Evolutionary conservation across 2,888 invertebrate species (phyloP), one percentile per base, ranked within the genome.

Genomic region (Drosophila greeni): DNA sequence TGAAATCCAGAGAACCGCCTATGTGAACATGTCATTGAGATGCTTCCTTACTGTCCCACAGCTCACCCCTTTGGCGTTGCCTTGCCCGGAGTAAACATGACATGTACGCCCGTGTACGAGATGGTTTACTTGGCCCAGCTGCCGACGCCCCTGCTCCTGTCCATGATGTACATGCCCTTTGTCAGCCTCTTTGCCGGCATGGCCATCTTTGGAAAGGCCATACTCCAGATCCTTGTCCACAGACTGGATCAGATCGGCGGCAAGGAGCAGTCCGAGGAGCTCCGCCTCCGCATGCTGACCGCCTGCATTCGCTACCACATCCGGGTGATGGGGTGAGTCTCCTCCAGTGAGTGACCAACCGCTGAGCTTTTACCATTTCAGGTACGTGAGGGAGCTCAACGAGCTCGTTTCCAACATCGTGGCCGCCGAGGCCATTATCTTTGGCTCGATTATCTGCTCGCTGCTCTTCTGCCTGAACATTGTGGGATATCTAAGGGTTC

Each of bases 121-220:
- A 73, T 86, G n/a, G 68, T 85, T 51, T 87, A 85, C 60, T 29
- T 85, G 9, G 39, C 84, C 42, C 80, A 88, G 66, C 23, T 86
- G 11, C 72, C 84, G 16, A 70, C 72, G 3, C 82, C 86, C 12
- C 18, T 86, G 4, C 43, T 83, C 6, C 67, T 87, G 6, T 72
- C 78, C 1, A 62, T 74, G 52, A 74, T 87, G 84, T 88, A 86
- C 31, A 86, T 87, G 85, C 86, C 87, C 5, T 87, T 87, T 60
- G 85, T 84, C 8, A 87, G 78, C 59, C 66, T 88, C 5, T 87
- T 88, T 59, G 87, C 82, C 11, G 76, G 87, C 2, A 85, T 83
- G 54, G 81, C 87, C 2, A 82, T 87, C 74, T 88, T 88, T 54
- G 86, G 83, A 24, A 82, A 75, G 33, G 76, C 82, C 8, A 71